Evolutionary conservation across 1,140 invertebrate genomes (phyloP), one percentile per base, ranked within the genome.

Genomic region (Drosophila littoralis): DNA sequence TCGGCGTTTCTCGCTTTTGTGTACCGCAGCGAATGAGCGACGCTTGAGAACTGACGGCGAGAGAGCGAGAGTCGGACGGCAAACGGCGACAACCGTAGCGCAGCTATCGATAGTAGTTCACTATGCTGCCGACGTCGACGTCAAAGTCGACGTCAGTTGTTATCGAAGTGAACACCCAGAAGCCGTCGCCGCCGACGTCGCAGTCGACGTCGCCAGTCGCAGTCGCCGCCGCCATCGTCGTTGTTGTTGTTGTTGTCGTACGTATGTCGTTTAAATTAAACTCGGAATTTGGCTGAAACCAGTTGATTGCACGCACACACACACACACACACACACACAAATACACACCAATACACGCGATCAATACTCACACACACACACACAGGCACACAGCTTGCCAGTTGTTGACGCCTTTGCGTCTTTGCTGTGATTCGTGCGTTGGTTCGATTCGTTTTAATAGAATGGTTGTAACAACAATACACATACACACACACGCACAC

Each of bases 261-360:
- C 55, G 75, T 64, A 68, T 51, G 67, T 64, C 81, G 82, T 71
- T 88, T 80, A 80, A 88, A 88, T 83, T 88, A 88, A 88, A 64
- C 77, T 79, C 84, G 83, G 77, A 89, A 89, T 89, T 89, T 84
- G 80, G 84, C 84, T 81, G 61, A 89, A 89, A 89, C 84, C 84
- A 89, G 84, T 89, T 84, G 58, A 75, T 42, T 81, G 72, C 82
- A 86, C 78, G 75, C 82, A 79, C 82, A 80, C 71, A 58, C 33
- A 40, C 28, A 75, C 48, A 68, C 68, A 65, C 45, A 54, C 50
- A 64, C 35, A 67, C 9, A 35, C 36, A 70, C 50, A 1, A 1
- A 22, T 3, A 22, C 22, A 45, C 55, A 8, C n/a, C n/a, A n/a
- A n/a, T n/a, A n/a, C n/a, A n/a, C n/a, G n/a, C n/a, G n/a, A n/a